Percentiles rank a stretch among this genome's conserved stretches.
Conservation (phyloP, 2,888 invertebrate genomes). For the Rhorus exstirpatorius region DNA sequence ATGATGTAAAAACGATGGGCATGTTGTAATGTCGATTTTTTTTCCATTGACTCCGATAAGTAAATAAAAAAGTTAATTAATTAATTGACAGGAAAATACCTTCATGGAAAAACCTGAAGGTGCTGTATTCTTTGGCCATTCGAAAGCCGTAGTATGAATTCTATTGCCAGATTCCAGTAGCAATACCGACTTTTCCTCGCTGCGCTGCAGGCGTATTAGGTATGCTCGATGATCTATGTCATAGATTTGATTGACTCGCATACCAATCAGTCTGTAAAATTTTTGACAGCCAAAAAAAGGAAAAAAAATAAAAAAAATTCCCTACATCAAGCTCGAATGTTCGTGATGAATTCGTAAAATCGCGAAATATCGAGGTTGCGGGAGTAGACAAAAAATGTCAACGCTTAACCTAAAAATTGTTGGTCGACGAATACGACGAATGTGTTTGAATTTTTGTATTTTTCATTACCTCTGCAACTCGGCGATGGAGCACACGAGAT, state of each 20-base stretch:
- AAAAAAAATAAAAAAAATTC: constrained; percentile 1
- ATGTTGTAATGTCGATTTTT: too few relatives aligned
- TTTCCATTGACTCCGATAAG: too few relatives aligned
- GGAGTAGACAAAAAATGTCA: background rate
- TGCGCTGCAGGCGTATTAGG: constrained; percentile 94
- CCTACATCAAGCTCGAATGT: background rate
- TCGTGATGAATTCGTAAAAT: background rate
- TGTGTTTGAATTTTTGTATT: background rate
- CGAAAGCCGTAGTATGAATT: constrained; percentile 97
- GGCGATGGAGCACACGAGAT: constrained; percentile 95
- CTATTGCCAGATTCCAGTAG: constrained; percentile 97
- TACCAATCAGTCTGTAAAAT: constrained; percentile 91
- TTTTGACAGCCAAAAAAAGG: background rate
- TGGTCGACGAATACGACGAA: background rate
- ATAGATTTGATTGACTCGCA: constrained; percentile 98
- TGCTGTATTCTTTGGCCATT: constrained; percentile 99
- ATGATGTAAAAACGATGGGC: too few relatives aligned
- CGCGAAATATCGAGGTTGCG: background rate
- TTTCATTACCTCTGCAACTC: constrained; percentile 93
- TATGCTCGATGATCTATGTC: constrained; percentile 99
- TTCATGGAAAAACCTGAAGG: constrained; percentile 99
- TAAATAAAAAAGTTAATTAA: too few relatives aligned
- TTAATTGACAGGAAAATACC: constrained; percentile 86
- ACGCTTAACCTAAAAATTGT: constrained; percentile 10
- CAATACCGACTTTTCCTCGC: constrained; percentile 95